phyloP scores from a whole-genome alignment of 2,797 vertebrate genomes.

The Eidolon dupreanum region DNA sequence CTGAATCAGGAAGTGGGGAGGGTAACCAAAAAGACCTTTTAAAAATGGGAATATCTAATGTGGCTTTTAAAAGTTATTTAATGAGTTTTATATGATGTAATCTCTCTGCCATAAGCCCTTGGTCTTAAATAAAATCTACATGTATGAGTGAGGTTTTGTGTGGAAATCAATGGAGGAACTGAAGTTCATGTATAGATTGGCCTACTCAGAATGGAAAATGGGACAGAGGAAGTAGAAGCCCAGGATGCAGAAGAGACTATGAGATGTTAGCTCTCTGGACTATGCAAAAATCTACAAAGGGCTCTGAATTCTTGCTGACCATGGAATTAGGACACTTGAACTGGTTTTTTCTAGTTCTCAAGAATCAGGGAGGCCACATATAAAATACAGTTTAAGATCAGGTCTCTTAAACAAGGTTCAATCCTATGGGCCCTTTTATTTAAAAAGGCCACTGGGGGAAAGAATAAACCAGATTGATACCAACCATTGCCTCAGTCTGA shows the following conservation, averaged over 20 bases:
- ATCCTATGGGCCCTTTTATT: not conserved
- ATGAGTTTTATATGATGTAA: not conserved
- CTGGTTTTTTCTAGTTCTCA: not conserved
- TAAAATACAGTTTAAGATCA: not conserved
- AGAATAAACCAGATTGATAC: not conserved
- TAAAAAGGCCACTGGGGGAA: not conserved
- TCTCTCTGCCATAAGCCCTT: not conserved
- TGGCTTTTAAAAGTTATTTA: not conserved
- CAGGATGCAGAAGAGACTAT: not conserved
- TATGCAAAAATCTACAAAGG: not conserved
- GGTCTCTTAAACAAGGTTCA: not conserved
- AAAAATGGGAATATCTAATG: not conserved
- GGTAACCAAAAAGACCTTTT: not conserved
- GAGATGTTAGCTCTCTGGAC: not conserved
- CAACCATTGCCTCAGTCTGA: not conserved
- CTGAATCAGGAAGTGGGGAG: not conserved
- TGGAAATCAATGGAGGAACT: not conserved
- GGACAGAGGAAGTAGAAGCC: not conserved
- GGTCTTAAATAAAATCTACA: not conserved
- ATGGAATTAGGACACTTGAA: not conserved
- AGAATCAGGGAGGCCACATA: not conserved
- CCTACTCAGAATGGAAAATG: not conserved
- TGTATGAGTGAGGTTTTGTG: not conserved
- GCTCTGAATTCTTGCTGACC: not conserved
- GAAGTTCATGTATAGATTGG: not conserved